phyloP scores from a whole-genome alignment of 2,113 vertebrate species.

The Ictidomys tridecemlineatus region DNA sequence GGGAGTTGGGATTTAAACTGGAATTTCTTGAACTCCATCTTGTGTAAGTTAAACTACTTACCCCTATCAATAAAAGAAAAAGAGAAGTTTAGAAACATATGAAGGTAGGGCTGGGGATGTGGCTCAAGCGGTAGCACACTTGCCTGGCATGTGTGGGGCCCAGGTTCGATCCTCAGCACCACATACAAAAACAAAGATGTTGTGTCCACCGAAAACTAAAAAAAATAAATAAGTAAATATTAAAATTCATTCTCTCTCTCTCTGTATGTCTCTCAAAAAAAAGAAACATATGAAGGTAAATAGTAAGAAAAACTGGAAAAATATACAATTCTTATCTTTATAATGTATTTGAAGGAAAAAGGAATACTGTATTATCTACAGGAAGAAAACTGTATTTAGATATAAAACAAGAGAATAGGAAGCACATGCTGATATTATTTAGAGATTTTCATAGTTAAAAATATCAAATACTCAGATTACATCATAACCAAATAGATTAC shows the following conservation, averaged over 20 bases:
- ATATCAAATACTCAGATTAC: neutral
- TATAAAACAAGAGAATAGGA: neutral
- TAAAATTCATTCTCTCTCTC: no score
- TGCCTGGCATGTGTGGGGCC: no score
- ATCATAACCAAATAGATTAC: neutral
- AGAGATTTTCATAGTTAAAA: neutral
- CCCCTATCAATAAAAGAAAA: neutral
- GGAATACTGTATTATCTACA: neutral
- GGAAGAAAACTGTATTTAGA: neutral
- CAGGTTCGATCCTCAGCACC: no score
- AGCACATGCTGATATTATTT: neutral
- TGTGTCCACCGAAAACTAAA: no score
- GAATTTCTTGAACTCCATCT: neutral
- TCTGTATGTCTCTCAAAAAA: no score
- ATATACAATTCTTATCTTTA: neutral
- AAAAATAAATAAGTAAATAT: no score
- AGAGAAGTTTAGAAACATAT: neutral
- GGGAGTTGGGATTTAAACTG: neutral
- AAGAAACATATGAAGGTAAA: constrained; percentile 16
- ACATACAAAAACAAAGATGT: no score
- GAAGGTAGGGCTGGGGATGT: neutral
- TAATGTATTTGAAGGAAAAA: neutral
- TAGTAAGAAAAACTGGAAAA: neutral
- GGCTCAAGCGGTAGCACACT: no score
- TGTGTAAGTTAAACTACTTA: neutral